phyloP scores from a whole-genome alignment of 1,140 invertebrate genomes.

The Papilio aristodemus region DNA sequence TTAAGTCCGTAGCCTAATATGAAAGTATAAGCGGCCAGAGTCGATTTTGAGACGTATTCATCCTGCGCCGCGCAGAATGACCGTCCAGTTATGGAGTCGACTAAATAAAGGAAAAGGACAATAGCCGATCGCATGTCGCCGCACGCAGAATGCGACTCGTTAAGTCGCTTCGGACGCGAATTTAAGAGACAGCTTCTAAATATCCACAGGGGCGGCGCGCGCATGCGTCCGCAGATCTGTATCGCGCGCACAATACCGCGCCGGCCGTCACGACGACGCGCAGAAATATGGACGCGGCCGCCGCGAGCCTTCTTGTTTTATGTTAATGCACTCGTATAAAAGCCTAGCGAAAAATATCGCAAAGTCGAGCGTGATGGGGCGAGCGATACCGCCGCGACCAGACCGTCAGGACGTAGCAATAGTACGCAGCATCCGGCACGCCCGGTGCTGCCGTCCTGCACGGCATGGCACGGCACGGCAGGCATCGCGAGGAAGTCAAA shows the following conservation, averaged over 20 bases:
- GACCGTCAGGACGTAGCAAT: slow-evolving; percentile 38
- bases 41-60: slow-evolving; percentile 35
- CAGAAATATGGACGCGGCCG: slow-evolving; percentile 74
- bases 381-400: slow-evolving; percentile 50
- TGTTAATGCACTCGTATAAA: slow-evolving; percentile 71
- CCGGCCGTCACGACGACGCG: slow-evolving; percentile 68
- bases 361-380: slow-evolving; percentile 59
- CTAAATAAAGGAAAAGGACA: slow-evolving; percentile 67
- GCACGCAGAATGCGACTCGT: slow-evolving; percentile 75
- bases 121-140: slow-evolving; percentile 72
- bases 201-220: slow-evolving; percentile 67
- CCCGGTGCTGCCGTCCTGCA: neutral
- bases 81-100: slow-evolving; percentile 51
- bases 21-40: slow-evolving; percentile 28
- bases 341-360: slow-evolving; percentile 69
- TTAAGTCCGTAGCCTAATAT: slow-evolving; percentile 25
- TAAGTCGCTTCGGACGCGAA: slow-evolving; percentile 70
- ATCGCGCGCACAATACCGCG: slow-evolving; percentile 76
- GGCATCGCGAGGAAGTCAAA: slow-evolving; percentile 60
- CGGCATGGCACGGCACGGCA: neutral
- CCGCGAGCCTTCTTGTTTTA: slow-evolving; percentile 75
- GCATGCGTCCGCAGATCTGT: slow-evolving; percentile 73
- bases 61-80: slow-evolving; percentile 35
- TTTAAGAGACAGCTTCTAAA: slow-evolving; percentile 79
- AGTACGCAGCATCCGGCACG: slow-evolving; percentile 30